A percentile compares a stretch with the other conserved stretches of the same genome.
Conservation (phyloP, 2,797 vertebrate species). For the Halcyon smyrnensis region DNA sequence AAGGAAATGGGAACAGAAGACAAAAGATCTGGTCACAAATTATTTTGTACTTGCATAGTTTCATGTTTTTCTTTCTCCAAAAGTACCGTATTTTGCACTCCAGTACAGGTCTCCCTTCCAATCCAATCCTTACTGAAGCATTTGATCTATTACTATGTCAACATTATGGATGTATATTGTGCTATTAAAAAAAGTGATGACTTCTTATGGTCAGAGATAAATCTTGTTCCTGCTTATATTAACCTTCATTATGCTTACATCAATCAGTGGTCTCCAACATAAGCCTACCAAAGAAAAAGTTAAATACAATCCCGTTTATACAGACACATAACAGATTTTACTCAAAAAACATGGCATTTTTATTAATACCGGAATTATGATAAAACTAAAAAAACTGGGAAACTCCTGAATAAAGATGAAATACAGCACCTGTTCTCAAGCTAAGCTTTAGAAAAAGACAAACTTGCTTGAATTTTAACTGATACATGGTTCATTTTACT, state of each 20-base stretch:
- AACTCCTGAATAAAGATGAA: not conserved
- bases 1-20: not conserved
- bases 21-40: not conserved
- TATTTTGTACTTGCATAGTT: not conserved
- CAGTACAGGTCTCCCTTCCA: not conserved
- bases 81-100: not conserved
- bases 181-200: not conserved
- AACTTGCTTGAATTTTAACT: not conserved
- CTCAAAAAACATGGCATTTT: not conserved
- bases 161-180: not conserved
- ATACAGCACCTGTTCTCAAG: not conserved
- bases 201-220: not conserved
- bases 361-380: not conserved
- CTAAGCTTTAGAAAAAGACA: not conserved
- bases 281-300: not conserved
- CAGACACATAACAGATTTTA: not conserved
- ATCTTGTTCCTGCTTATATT: conserved; percentile 31
- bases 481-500: not conserved
- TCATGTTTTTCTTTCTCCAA: not conserved
- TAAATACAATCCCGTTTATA: not conserved
- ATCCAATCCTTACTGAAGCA: not conserved
- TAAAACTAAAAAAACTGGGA: not conserved
- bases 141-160: conserved; percentile 1
- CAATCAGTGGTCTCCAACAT: conserved; percentile 1
- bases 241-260: conserved; percentile 21